Percentiles rank a stretch among this genome's conserved stretches.
Evolutionary conservation across 2,113 vertebrate genomes (phyloP).

Genomic region (Lanius collurio): DNA sequence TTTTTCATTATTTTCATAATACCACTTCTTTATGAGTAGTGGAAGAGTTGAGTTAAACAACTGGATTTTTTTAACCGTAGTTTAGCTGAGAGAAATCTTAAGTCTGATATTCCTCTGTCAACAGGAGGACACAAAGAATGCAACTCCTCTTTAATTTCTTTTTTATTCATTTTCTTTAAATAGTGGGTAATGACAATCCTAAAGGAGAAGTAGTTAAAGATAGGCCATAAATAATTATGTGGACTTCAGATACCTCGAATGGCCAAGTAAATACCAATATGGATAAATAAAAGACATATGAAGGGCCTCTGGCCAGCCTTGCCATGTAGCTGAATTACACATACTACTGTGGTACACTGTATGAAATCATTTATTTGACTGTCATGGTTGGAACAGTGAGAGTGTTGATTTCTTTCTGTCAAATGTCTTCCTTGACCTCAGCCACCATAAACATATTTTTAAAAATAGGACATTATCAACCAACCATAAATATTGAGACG

Average conservation of each 20-base stretch:
- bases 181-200: neutral
- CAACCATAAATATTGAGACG: neutral
- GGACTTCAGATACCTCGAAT: neutral
- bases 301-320: neutral
- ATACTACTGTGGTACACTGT: neutral
- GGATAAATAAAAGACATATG: neutral
- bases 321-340: neutral
- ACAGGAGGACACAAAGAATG: neutral
- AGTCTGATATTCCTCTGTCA: neutral
- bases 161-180: neutral
- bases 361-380: neutral
- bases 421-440: neutral
- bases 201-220: neutral
- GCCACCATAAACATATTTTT: neutral
- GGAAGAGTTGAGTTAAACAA: neutral
- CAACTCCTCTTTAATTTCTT: neutral
- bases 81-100: neutral
- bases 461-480: neutral
- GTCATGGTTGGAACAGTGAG: neutral
- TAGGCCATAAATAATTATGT: neutral
- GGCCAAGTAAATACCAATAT: neutral
- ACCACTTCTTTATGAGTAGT: neutral
- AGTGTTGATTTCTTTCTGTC: neutral
- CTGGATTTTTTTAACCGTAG: neutral
- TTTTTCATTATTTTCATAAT: neutral